Evolutionary conservation across 2,797 vertebrate species (phyloP), one percentile per base, ranked within the genome.

Genomic region (Notolabrus celidotus): DNA sequence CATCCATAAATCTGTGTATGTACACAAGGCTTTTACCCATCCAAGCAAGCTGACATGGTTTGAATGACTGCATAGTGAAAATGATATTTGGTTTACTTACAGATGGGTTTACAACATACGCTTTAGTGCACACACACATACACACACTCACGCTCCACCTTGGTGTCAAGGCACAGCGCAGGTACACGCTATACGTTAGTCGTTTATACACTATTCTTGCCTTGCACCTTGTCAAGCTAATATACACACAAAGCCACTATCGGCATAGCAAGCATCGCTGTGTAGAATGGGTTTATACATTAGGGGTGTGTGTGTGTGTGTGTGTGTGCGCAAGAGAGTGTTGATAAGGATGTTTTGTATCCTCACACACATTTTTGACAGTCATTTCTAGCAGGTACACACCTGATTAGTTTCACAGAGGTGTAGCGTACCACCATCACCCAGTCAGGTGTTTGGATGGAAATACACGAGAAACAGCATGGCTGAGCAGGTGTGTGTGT

Each of bases 21-120:
- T 83, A 89, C 81, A 89, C 50, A 69, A 86, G 74, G 75, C 79
- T 86, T 74, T 52, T 20, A 36, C 25, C 74, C 46, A 45, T 83
- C 54, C 19, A 78, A 87, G 88, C 86, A 86, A 92, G 89, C 87
- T 59, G 85, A 90, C 79, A 78, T 83, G 86, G 82, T 88, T 86
- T 91, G 85, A 92, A 91, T 83, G 91, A 92, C 92, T 94, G 94
- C 94, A 95, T 95, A 95, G 94, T 93, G 91, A 92, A 90, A 87
- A 92, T 91, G 86, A 91, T 94, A 93, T 95, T 94, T 95, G 93
- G 93, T 95, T 92, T 92, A 94, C 80, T 88, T 94, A 95, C 92
- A 94, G 80, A 92, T 93, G 90, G 83, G 82, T 67, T 69, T 60
- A 75, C 62, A 38, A 82, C 67, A 31, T 59, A 65, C 55, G 10